phyloP scores from a whole-genome alignment of 2,888 invertebrate species.

The Lepeophtheirus nordmannii region DNA sequence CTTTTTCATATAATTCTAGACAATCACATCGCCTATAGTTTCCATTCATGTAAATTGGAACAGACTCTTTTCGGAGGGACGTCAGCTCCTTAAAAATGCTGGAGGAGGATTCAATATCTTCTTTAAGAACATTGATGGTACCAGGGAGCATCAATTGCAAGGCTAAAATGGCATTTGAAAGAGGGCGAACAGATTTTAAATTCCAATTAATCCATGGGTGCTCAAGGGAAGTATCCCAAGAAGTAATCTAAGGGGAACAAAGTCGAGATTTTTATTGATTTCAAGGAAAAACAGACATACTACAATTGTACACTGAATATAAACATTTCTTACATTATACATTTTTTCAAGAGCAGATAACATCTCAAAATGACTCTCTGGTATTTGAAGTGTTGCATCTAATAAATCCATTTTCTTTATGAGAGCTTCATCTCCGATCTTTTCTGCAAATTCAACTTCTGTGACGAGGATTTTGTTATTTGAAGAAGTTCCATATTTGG shows the following conservation, averaged over 20 bases:
- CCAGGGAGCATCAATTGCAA: constrained; percentile 15
- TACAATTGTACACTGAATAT: not conserved
- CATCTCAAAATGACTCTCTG: not conserved
- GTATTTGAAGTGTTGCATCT: not conserved
- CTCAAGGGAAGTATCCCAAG: constrained; percentile 14
- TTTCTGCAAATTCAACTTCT: not conserved
- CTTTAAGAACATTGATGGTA: constrained; percentile 5
- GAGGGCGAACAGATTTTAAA: not conserved
- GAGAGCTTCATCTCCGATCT: not conserved
- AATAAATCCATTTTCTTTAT: not conserved
- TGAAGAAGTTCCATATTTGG: constrained; percentile 6
- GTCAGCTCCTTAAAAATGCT: constrained; percentile 11
- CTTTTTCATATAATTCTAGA: not conserved
- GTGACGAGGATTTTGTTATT: constrained; percentile 6
- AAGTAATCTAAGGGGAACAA: constrained; percentile 3
- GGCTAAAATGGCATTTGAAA: constrained; percentile 11
- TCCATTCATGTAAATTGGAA: constrained; percentile 25
- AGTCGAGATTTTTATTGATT: not conserved
- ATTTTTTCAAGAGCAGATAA: not conserved
- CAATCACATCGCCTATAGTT: constrained; percentile 22
- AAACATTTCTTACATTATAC: not conserved
- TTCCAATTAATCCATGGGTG: constrained; percentile 23
- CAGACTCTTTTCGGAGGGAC: constrained; percentile 7
- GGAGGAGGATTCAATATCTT: constrained; percentile 3
- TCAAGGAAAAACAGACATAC: not conserved